Evolutionary conservation across 2,888 invertebrate species (phyloP).

Genomic region (Aphodius granarius): DNA sequence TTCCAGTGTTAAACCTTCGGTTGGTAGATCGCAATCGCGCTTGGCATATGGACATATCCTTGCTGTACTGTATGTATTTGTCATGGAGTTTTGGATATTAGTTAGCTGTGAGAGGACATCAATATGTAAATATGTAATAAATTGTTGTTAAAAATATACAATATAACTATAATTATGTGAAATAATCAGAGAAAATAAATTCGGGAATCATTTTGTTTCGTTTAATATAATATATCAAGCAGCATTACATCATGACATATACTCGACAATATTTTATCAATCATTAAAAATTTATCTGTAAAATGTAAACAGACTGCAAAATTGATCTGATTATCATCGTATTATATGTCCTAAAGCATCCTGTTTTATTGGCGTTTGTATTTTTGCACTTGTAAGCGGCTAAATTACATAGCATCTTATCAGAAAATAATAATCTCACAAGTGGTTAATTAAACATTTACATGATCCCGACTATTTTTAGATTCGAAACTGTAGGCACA

Average conservation of each 20-base stretch:
- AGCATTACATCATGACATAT: neutral
- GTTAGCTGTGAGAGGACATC: slow-evolving; percentile 36
- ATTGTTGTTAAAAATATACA: neutral
- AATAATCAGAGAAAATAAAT: too few species aligned
- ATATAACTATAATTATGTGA: neutral
- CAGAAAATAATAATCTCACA: neutral
- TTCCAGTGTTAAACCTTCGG: slow-evolving; percentile 45
- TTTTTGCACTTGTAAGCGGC: too few species aligned
- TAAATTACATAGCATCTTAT: too few species aligned
- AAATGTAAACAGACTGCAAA: neutral
- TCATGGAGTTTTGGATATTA: slow-evolving; percentile 38
- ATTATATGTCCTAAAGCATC: too few species aligned
- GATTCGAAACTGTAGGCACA: neutral
- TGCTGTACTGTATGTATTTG: slow-evolving; percentile 51
- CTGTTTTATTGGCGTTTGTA: too few species aligned
- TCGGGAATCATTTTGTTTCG: too few species aligned
- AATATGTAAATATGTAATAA: neutral
- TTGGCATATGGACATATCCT: slow-evolving; percentile 53
- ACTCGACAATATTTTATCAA: neutral
- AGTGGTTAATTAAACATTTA: neutral
- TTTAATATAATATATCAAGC: neutral
- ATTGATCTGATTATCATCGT: too few species aligned
- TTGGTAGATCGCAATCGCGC: slow-evolving; percentile 45
- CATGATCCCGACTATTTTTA: neutral
- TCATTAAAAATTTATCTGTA: neutral